Base-by-base conservation (phyloP, 2,888 invertebrate species). In the Drosophila setosimentum region DNA sequence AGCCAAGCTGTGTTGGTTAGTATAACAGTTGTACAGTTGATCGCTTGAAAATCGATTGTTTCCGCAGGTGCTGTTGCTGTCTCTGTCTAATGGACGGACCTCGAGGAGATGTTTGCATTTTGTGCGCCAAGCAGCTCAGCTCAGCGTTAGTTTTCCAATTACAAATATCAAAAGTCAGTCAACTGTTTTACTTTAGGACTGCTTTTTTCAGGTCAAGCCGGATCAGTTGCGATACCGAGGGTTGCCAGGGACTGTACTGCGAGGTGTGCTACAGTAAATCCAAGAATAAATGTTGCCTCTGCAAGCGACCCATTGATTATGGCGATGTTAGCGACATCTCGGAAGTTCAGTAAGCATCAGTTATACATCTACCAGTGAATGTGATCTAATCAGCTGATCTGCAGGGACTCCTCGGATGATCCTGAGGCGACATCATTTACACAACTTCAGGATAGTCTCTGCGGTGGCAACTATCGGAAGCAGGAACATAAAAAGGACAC, bases 311-410 rank as follows among this genome's bases (percentile, higher is more conserved):
- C 0, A 93, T 95, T 4, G 96, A 97, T 51, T 97, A 97, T 90
- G 97, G 96, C 0, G 97, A 97, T 90, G 78, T 95, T 0, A 96
- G 97, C 55, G 97, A 97, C 87, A 92, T 96, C 45, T 97, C 97
- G 77, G 95, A 97, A 86, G 97, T 97, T 92, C 95, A 94, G 97
- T 97, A 92, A 94, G 94, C 42, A 10, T 24, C 0, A 16, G 18
- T 42, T 5, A 21, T 21, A 6, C 10, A 18, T 35, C 2, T 11
- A 21, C 2, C 18, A 49, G 2, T 3, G 4, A 2, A 13, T 0
- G 4, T 16, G 1, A 27, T 18, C 24, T 13, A 27, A 30, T 13
- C 24, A 32, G 2, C 5, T 21, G 11, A 0, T 30, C 42, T 30
- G 27, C 33, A 92, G 92, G n/a, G 92, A 92, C 68, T 92, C 92